Percentiles rank a stretch among this genome's conserved stretches.
phyloP scores from a whole-genome alignment of 1,140 invertebrate species.

The Bilobella aurantiaca region DNA sequence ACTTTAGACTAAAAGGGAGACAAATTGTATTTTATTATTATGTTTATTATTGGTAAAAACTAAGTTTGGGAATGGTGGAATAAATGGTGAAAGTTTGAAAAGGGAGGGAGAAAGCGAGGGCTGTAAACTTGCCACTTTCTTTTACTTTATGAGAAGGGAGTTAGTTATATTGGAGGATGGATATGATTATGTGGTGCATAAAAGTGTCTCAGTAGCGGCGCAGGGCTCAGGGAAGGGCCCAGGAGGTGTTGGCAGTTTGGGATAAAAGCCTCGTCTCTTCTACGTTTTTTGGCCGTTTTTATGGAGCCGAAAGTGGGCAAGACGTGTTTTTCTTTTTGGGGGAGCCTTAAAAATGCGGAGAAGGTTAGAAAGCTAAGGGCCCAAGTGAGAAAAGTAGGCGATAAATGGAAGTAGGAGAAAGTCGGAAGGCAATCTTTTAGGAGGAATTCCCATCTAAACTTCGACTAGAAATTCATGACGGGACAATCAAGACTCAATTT shows the following conservation, averaged over 20 bases:
- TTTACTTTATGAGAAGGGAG: neutral
- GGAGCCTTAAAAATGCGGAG: neutral
- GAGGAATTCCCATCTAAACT: neutral
- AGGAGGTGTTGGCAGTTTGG: slow-evolving; percentile 6
- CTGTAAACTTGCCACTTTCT: slow-evolving; percentile 3
- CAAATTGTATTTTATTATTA: slow-evolving; percentile 10
- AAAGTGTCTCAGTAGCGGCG: neutral
- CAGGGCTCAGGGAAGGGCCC: neutral
- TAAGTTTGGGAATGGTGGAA: neutral
- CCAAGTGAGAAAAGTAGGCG: neutral
- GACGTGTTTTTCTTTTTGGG: too few relatives aligned
- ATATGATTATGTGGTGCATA: slow-evolving; percentile 7
- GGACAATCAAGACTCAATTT: slow-evolving; percentile 35
- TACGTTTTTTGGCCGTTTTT: neutral
- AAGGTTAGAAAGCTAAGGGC: slow-evolving; percentile 1
- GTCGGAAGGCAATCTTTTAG: neutral
- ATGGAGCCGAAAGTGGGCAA: too few relatives aligned
- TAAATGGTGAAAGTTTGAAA: slow-evolving; percentile 2
- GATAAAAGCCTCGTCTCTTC: neutral
- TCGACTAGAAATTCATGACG: slow-evolving; percentile 10
- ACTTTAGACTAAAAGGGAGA: neutral
- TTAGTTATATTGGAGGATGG: neutral
- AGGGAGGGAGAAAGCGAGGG: neutral
- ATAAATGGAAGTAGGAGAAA: slow-evolving; percentile 4
- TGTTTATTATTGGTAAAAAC: slow-evolving; percentile 4